Conservation (phyloP, 1,140 invertebrate species). For the Drosophila orena region DNA sequence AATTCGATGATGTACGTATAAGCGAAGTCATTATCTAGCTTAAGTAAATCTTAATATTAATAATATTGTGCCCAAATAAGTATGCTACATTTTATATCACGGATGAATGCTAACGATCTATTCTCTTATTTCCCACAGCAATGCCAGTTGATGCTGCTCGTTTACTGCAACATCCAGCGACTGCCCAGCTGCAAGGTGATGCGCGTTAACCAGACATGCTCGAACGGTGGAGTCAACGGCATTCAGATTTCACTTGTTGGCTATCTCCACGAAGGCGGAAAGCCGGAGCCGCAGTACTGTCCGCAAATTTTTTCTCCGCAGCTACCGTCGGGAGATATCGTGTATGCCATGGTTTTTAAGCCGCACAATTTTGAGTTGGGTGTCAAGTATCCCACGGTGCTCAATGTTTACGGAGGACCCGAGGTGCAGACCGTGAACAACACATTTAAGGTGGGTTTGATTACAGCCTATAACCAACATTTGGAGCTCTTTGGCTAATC, state of each 20-base stretch:
- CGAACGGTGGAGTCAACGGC: constrained; percentile 86
- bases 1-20: constrained; percentile 89
- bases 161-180: constrained; percentile 95
- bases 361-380: constrained; percentile 91
- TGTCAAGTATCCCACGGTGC: constrained; percentile 95
- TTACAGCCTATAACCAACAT: no score
- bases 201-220: constrained; percentile 87
- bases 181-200: constrained; percentile 93
- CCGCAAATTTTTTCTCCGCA: constrained; percentile 91
- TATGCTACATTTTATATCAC: neutral
- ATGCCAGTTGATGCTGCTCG: constrained; percentile 93
- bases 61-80: neutral
- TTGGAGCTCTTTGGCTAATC: no score
- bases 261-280: constrained; percentile 89
- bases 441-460: constrained; percentile 92
- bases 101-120: neutral
- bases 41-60: no score
- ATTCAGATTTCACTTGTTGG: constrained; percentile 89
- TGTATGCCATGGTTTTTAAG: constrained; percentile 97
- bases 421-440: constrained; percentile 99
- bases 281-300: constrained; percentile 87
- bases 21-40: neutral
- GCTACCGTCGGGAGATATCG: constrained; percentile 89
- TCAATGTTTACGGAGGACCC: constrained; percentile 99
- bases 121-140: constrained; percentile 86